Conservation (phyloP, 30 jellyfish, hydroid and myxozoan species). For the Turritopsis dohrnii region DNA sequence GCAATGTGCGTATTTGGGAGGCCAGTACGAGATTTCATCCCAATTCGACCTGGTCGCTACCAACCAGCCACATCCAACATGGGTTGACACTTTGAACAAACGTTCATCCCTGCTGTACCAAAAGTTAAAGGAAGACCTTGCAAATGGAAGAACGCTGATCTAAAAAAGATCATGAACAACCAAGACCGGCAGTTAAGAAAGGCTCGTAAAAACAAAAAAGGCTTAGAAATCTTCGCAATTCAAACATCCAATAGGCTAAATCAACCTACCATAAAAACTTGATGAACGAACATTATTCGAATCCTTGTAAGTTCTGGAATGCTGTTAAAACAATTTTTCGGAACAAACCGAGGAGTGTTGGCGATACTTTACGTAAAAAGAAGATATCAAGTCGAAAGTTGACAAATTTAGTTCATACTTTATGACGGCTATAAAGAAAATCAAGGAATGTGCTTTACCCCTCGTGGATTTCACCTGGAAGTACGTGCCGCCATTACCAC, state of each 20-base stretch:
- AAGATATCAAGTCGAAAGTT: background rate
- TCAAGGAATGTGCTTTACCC: constrained; percentile 12
- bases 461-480: background rate
- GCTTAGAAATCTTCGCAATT: background rate
- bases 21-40: constrained; percentile 27
- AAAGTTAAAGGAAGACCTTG: constrained; percentile 9
- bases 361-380: background rate
- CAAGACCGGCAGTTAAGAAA: background rate
- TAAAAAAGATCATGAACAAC: background rate
- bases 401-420: background rate
- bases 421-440: background rate
- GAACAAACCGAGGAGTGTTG: constrained; percentile 1
- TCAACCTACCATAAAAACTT: background rate
- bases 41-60: constrained; percentile 34
- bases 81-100: too few relatives aligned
- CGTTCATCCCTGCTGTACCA: too few relatives aligned
- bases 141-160: background rate
- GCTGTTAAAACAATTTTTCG: constrained; percentile 7
- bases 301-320: constrained; percentile 2
- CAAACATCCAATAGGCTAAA: constrained; percentile 4
- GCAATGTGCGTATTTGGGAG: constrained; percentile 27
- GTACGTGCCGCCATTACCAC: background rate
- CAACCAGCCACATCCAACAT: constrained; percentile 30
- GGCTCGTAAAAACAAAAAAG: background rate
- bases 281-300: background rate